Percentiles rank a stretch among this genome's conserved stretches.
phyloP scores from a whole-genome alignment of 2,113 vertebrate species.

The Channa maculata region DNA sequence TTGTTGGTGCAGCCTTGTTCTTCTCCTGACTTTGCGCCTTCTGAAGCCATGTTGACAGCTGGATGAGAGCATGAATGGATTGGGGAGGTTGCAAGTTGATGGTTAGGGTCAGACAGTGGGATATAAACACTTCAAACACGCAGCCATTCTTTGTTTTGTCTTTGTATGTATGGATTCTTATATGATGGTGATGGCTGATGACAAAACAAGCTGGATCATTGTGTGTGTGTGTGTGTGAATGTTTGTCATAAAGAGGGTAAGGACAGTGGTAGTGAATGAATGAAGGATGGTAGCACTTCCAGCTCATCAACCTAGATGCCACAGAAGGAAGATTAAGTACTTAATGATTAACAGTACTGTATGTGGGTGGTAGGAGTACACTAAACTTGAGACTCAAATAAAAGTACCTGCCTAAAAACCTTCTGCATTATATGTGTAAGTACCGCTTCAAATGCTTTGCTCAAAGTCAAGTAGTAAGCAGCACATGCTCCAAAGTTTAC shows the following conservation, averaged over 20 bases:
- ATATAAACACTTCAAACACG: constrained; percentile 58
- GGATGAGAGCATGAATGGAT: constrained; percentile 69
- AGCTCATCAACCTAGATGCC: not conserved
- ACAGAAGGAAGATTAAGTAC: too few relatives aligned
- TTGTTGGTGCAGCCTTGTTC: constrained; percentile 16
- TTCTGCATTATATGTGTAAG: too few relatives aligned
- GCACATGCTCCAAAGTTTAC: too few relatives aligned
- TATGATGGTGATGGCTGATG: not conserved
- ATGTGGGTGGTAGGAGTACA: too few relatives aligned
- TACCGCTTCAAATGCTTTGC: too few relatives aligned
- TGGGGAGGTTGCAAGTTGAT: constrained; percentile 40
- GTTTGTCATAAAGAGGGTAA: not conserved
- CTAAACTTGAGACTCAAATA: too few relatives aligned
- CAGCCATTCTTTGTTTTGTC: constrained; percentile 29
- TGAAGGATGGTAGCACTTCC: not conserved
- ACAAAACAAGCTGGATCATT: not conserved
- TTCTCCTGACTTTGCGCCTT: constrained; percentile 35
- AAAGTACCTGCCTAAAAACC: too few relatives aligned
- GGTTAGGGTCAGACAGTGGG: constrained; percentile 60
- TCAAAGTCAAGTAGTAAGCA: too few relatives aligned
- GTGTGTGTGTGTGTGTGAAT: constrained; percentile 2
- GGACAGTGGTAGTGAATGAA: not conserved
- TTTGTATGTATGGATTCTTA: not conserved
- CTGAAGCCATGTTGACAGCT: constrained; percentile 48
- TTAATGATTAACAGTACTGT: too few relatives aligned